phyloP scores from a whole-genome alignment of 2,888 invertebrate species.

The Lithophane semibrunnea region DNA sequence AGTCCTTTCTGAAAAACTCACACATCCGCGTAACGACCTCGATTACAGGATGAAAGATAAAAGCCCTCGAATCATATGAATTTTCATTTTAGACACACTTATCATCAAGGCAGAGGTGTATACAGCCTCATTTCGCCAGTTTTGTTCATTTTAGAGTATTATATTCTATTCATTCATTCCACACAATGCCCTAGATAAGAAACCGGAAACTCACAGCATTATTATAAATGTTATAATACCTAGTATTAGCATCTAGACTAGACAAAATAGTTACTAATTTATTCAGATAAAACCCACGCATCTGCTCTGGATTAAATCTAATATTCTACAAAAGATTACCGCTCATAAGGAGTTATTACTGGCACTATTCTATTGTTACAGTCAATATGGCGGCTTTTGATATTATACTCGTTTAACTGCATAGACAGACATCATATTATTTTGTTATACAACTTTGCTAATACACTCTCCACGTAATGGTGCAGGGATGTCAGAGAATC shows the following conservation, averaged over 20 bases:
- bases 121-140: too few relatives aligned
- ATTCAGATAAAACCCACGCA: slow-evolving; percentile 25
- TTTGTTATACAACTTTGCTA: slow-evolving; percentile 64
- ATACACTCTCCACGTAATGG: slow-evolving; percentile 54
- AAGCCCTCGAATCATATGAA: too few relatives aligned
- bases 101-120: too few relatives aligned
- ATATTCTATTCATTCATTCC: background rate
- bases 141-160: too few relatives aligned
- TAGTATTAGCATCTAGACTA: slow-evolving; percentile 28
- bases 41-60: too few relatives aligned
- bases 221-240: slow-evolving; percentile 21
- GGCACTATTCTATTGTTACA: slow-evolving; percentile 52
- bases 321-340: slow-evolving; percentile 42
- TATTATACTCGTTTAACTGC: slow-evolving; percentile 47
- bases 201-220: slow-evolving; percentile 11
- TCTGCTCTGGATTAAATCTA: slow-evolving; percentile 35
- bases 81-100: too few relatives aligned
- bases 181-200: background rate
- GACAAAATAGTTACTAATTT: slow-evolving; percentile 39
- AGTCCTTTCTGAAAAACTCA: too few relatives aligned
- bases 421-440: slow-evolving; percentile 49
- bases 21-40: too few relatives aligned
- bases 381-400: slow-evolving; percentile 47
- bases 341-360: slow-evolving; percentile 43
- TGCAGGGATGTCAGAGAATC: slow-evolving; percentile 39